Conservation (phyloP, 92 coral and sea anemone species). For the Scolanthus callimorphus region DNA sequence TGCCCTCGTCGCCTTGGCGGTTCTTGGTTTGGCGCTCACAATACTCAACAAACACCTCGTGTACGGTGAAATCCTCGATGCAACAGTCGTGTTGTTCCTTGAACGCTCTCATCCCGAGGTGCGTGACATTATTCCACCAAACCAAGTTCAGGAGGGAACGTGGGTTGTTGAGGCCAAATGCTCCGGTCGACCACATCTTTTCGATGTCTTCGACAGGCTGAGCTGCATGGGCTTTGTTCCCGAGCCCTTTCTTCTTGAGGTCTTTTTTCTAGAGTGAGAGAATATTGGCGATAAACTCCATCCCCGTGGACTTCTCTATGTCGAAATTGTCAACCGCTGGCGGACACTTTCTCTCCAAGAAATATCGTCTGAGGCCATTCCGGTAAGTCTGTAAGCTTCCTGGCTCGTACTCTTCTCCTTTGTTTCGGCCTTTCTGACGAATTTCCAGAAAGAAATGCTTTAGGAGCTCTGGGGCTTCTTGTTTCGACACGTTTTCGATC, state of each 20-base stretch:
- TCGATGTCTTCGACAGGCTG: constrained; percentile 16
- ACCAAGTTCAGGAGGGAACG: constrained; percentile 14
- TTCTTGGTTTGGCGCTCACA: constrained; percentile 7
- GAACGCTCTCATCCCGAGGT: constrained; percentile 14
- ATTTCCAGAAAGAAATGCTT: too few relatives aligned
- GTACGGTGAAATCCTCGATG: neutral
- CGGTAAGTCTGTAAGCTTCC: constrained; percentile 4
- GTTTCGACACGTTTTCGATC: neutral
- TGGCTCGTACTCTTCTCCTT: constrained; percentile 8
- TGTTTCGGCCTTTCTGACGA: neutral
- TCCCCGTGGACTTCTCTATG: constrained; percentile 1
- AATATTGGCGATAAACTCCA: neutral
- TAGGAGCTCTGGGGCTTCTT: neutral
- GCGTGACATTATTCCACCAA: constrained; percentile 29
- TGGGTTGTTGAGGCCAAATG: constrained; percentile 7
- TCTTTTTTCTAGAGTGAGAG: constrained; percentile 12
- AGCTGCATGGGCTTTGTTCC: constrained; percentile 8
- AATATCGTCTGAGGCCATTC: constrained; percentile 6
- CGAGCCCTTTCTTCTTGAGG: constrained; percentile 1
- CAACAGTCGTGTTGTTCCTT: constrained; percentile 26
- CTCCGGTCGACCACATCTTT: constrained; percentile 3
- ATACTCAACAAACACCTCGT: neutral
- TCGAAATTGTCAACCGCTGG: constrained; percentile 16
- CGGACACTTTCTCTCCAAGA: constrained; percentile 5
- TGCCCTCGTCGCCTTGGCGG: constrained; percentile 23